A percentile compares a stretch with the other conserved stretches of the same genome.
Evolutionary conservation across 2,888 invertebrate species (phyloP).

Genomic region (Cryptus viduatorius): DNA sequence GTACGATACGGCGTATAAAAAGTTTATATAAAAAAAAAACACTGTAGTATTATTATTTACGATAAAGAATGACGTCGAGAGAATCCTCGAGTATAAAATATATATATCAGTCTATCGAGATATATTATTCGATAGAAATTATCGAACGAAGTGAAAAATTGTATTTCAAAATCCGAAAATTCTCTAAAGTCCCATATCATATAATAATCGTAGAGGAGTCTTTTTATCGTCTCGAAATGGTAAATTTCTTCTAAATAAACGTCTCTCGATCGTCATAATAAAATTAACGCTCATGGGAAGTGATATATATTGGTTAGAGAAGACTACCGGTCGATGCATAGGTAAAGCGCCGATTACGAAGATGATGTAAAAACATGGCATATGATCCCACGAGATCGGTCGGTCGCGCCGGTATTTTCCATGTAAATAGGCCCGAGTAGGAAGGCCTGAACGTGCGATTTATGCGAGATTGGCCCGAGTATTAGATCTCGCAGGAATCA

Average conservation of each 20-base stretch:
- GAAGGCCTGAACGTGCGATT: constrained; percentile 57
- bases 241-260: background rate
- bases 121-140: constrained; percentile 33
- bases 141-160: constrained; percentile 2
- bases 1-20: constrained; percentile 77
- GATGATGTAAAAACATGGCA: constrained; percentile 23
- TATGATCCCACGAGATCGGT: constrained; percentile 49
- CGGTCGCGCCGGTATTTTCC: constrained; percentile 45
- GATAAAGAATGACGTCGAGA: constrained; percentile 56
- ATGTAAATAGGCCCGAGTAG: constrained; percentile 63
- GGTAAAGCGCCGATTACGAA: background rate
- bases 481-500: constrained; percentile 66
- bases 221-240: background rate
- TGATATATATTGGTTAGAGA: background rate
- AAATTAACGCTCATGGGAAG: background rate
- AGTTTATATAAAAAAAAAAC: constrained; percentile 74
- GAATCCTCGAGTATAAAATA: constrained; percentile 51
- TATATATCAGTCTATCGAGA: constrained; percentile 30
- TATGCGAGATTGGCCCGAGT: constrained; percentile 38
- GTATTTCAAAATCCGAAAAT: background rate
- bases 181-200: background rate
- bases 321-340: constrained; percentile 1
- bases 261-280: constrained; percentile 11
- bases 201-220: background rate
- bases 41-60: constrained; percentile 74